Conservation (phyloP, 2,113 vertebrate genomes). For the Zingel zingel region DNA sequence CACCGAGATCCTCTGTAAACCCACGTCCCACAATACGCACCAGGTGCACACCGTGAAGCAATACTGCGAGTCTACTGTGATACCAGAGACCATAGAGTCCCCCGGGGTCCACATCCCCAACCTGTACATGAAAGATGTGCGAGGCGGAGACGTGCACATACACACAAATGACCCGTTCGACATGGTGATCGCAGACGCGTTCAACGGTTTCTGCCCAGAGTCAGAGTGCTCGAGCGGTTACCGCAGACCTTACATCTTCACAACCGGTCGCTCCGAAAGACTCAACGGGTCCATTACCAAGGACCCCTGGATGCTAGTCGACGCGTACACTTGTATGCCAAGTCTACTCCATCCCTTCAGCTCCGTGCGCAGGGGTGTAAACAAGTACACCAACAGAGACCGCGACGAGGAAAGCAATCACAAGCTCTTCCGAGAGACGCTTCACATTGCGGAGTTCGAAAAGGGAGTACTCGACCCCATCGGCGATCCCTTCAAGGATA, state of each 20-base stretch:
- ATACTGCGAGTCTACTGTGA: conserved; percentile 13
- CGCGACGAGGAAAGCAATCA: background rate
- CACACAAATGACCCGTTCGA: background rate
- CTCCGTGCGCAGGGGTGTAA: background rate
- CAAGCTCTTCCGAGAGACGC: background rate
- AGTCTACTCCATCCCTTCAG: background rate
- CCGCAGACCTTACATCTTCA: background rate
- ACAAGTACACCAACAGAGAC: background rate
- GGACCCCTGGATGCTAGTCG: background rate
- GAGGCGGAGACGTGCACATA: background rate
- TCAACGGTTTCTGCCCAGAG: background rate
- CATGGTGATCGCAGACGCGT: background rate
- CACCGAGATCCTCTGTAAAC: background rate
- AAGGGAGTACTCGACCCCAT: background rate
- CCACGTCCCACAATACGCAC: conserved; percentile 14
- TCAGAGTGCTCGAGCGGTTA: background rate
- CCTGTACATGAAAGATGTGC: conserved; percentile 2
- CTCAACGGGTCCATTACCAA: background rate
- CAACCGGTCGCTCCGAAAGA: background rate
- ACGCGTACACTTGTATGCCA: background rate
- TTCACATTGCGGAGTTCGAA: background rate
- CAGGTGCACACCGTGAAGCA: conserved; percentile 20
- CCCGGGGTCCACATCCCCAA: conserved; percentile 15
- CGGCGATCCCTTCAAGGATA: background rate
- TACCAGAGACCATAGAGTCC: background rate